These are phyloP conservation scores for Hystrix brachyura DNA, from an alignment of 2,113 vertebrate species.

Conservation along the genomic window DNA sequence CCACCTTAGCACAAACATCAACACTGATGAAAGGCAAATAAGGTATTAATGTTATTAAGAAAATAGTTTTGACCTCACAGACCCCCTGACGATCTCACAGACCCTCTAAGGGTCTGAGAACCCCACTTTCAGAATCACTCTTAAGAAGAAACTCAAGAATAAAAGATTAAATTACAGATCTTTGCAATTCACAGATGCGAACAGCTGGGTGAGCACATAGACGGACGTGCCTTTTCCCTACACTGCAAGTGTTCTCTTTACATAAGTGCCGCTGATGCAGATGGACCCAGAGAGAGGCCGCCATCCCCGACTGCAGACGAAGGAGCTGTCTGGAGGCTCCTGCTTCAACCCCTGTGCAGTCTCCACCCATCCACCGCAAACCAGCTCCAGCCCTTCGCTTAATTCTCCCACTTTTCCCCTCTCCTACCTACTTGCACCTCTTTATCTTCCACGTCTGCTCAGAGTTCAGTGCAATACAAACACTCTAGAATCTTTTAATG, in stretches of 20 bases:
- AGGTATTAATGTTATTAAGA: background rate
- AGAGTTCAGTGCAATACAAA: background rate
- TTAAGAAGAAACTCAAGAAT: background rate
- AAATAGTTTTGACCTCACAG: background rate
- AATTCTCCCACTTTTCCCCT: background rate
- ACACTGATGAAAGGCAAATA: background rate
- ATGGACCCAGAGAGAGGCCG: background rate
- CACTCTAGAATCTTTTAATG: background rate
- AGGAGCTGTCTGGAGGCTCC: background rate
- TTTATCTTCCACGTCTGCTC: background rate
- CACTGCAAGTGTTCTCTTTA: background rate
- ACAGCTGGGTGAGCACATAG: background rate
- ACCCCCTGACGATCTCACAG: background rate
- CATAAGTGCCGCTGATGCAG: background rate
- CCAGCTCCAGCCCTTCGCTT: background rate
- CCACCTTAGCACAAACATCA: background rate
- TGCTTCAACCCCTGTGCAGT: background rate
- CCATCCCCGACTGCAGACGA: background rate
- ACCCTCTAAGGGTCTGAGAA: background rate
- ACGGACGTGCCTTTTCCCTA: background rate
- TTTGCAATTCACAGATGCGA: background rate
- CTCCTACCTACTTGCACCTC: background rate
- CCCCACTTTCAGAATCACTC: background rate
- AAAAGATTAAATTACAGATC: background rate
- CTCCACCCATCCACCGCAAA: background rate